phyloP scores from a whole-genome alignment of 1,140 invertebrate species.

The Aplysia californica region DNA sequence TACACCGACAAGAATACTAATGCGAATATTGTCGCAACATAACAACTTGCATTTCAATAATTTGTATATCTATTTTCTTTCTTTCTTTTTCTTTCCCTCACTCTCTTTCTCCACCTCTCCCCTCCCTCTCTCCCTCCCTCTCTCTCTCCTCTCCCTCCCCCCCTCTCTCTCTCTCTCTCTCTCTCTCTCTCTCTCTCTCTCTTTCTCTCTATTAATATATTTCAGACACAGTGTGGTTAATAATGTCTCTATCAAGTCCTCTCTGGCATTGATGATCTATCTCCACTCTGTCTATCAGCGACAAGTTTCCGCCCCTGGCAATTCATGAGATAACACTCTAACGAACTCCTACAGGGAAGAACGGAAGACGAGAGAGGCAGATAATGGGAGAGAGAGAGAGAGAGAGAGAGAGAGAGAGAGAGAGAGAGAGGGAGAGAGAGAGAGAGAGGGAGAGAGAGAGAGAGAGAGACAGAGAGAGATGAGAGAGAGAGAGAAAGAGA shows the following conservation, averaged over 20 bases:
- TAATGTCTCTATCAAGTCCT: neutral
- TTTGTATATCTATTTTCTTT: too few species aligned
- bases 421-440: neutral
- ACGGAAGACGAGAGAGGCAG: neutral
- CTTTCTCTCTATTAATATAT: too few species aligned
- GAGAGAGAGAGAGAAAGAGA: neutral
- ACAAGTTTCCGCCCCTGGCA: neutral
- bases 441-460: neutral
- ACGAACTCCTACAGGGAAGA: neutral
- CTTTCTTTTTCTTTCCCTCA: too few species aligned
- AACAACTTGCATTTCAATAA: too few species aligned
- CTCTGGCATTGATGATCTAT: neutral
- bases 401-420: neutral
- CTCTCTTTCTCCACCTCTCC: too few species aligned
- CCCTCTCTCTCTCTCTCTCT: too few species aligned
- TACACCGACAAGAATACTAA: too few species aligned
- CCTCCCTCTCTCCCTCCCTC: too few species aligned
- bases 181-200: too few species aligned
- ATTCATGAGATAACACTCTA: neutral
- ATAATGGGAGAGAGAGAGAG: neutral
- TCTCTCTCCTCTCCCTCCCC: too few species aligned
- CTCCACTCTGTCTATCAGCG: neutral
- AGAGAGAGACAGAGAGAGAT: too few species aligned
- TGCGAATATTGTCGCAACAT: too few species aligned
- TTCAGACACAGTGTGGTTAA: neutral